Conservation (phyloP, 2,888 invertebrate genomes). For the Osmoderma eremita region DNA sequence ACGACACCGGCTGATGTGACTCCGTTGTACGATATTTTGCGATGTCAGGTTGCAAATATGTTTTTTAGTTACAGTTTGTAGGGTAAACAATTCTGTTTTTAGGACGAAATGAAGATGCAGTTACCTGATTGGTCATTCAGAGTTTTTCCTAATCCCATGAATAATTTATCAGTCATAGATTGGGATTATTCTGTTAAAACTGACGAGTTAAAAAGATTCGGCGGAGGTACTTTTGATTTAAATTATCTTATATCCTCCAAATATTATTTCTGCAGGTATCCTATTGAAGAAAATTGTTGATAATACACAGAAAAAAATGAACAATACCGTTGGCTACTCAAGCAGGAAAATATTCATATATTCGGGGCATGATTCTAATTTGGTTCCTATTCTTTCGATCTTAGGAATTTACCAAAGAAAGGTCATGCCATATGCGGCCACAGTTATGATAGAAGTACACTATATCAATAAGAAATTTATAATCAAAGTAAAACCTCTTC, state of each 20-base stretch:
- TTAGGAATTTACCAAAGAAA: slow-evolving; percentile 21
- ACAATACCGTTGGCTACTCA: neutral
- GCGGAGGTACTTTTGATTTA: neutral
- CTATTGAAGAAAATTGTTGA: slow-evolving; percentile 16
- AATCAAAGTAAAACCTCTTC: slow-evolving; percentile 4
- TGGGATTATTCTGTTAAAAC: slow-evolving; percentile 29
- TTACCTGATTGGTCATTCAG: slow-evolving; percentile 11
- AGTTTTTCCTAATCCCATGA: slow-evolving; percentile 16
- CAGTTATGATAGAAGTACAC: slow-evolving; percentile 20
- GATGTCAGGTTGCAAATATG: slow-evolving; percentile 17
- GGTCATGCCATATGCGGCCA: slow-evolving; percentile 15
- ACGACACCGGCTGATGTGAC: slow-evolving; percentile 18
- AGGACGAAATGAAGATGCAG: slow-evolving; percentile 16
- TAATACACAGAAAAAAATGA: slow-evolving; percentile 13
- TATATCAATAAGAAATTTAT: slow-evolving; percentile 21
- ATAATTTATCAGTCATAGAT: slow-evolving; percentile 19
- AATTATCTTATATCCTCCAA: neutral
- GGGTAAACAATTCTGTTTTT: no score
- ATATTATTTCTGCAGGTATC: slow-evolving; percentile 8
- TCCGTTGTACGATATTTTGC: slow-evolving; percentile 18
- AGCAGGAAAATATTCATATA: slow-evolving; percentile 29
- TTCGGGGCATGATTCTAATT: slow-evolving; percentile 40
- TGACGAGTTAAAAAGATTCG: slow-evolving; percentile 6
- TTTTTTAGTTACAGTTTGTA: no score
- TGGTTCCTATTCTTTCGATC: slow-evolving; percentile 31